Evolutionary conservation across 2,888 invertebrate genomes (phyloP).

Genomic region (Lutraria lutraria): DNA sequence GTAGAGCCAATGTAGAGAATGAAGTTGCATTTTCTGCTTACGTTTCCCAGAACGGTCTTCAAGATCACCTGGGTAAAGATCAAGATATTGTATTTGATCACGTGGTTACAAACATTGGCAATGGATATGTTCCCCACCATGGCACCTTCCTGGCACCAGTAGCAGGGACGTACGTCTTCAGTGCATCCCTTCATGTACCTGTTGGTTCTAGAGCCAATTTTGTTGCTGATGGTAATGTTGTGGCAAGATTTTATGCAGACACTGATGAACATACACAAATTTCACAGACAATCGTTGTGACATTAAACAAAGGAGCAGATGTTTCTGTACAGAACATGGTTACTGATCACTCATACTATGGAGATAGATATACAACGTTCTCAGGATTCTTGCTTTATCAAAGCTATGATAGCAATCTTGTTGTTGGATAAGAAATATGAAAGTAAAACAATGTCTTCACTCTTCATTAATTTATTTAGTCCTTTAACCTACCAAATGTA

Average conservation of each 20-base stretch:
- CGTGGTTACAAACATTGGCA: slow-evolving; percentile 25
- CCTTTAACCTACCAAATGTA: too few relatives aligned
- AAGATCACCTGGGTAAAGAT: neutral
- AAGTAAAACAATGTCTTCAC: too few relatives aligned
- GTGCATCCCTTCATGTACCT: neutral
- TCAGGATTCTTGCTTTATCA: slow-evolving; percentile 30
- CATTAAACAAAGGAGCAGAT: slow-evolving; percentile 7
- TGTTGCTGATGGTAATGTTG: neutral
- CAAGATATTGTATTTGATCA: slow-evolving; percentile 36
- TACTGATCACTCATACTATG: neutral
- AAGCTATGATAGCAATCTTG: neutral
- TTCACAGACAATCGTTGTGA: slow-evolving; percentile 26
- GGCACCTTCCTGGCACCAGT: slow-evolving; percentile 29
- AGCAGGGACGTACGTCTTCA: slow-evolving; percentile 22
- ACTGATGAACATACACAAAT: neutral
- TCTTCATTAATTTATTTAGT: too few relatives aligned
- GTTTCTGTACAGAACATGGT: slow-evolving; percentile 18
- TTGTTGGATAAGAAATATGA: slow-evolving; percentile 16
- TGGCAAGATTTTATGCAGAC: slow-evolving; percentile 7
- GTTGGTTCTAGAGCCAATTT: neutral
- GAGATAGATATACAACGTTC: slow-evolving; percentile 15
- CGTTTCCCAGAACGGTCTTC: neutral
- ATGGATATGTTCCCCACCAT: slow-evolving; percentile 7
- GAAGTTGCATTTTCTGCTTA: slow-evolving; percentile 22
- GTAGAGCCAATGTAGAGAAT: slow-evolving; percentile 1